phyloP scores from a whole-genome alignment of 2,888 invertebrate genomes.

The Azorinus chamasolen region DNA sequence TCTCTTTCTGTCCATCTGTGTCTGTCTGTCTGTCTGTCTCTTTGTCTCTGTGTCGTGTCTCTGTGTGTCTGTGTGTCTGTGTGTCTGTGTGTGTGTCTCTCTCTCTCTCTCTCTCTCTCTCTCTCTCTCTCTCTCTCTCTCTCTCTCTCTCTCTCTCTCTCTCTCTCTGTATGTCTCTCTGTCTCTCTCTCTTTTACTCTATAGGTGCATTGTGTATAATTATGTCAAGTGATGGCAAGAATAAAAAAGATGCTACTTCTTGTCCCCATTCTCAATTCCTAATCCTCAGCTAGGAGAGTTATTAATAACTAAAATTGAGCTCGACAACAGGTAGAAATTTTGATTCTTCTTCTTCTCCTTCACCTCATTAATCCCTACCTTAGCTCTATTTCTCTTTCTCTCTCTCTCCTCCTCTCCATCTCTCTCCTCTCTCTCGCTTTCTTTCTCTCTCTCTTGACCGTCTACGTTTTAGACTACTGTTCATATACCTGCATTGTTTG shows the following conservation, averaged over 20 bases:
- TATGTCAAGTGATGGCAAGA: background rate
- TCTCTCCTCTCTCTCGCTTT: background rate
- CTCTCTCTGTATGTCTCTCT: too few species aligned
- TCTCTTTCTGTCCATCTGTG: slow-evolving; percentile 11
- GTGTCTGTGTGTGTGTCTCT: slow-evolving; percentile 9
- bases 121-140: slow-evolving; percentile 27
- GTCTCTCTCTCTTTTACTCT: slow-evolving; percentile 4
- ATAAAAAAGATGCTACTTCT: too few species aligned
- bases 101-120: slow-evolving; percentile 22
- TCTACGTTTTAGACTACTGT: too few species aligned
- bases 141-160: slow-evolving; percentile 19
- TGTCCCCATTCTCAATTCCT: background rate
- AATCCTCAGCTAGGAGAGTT: background rate
- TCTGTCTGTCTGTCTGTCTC: too few species aligned
- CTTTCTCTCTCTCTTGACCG: slow-evolving; percentile 1
- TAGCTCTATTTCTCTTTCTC: slow-evolving; percentile 1
- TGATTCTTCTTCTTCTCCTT: too few species aligned
- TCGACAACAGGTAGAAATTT: too few species aligned
- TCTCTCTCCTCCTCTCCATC: slow-evolving; percentile 3
- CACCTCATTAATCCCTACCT: too few species aligned
- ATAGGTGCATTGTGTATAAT: too few species aligned
- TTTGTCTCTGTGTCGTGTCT: background rate
- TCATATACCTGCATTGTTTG: too few species aligned
- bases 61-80: slow-evolving; percentile 2
- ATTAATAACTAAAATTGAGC: too few species aligned